Percentiles rank a stretch among this genome's conserved stretches.
Conservation (phyloP, 1,140 invertebrate genomes). For the Holcopasites calliopsidis region DNA sequence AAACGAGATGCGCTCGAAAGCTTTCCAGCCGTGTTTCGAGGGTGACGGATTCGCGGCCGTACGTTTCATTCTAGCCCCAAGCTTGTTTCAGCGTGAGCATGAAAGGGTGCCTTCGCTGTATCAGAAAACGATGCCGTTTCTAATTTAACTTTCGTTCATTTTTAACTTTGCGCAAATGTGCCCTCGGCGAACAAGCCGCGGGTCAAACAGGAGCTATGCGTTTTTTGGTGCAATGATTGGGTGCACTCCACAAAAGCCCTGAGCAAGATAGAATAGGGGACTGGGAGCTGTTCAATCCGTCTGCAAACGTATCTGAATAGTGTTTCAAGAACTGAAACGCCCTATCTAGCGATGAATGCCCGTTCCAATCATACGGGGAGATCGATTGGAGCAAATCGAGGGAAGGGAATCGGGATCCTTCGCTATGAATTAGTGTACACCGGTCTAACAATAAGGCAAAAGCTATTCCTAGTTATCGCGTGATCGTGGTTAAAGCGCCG, state of each 20-base stretch:
- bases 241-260: background rate
- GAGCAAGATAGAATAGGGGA: too few species aligned
- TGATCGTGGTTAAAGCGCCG: background rate
- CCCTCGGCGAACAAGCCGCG: slow-evolving; percentile 2
- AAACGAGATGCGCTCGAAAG: slow-evolving; percentile 7
- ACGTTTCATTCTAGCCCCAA: slow-evolving; percentile 15
- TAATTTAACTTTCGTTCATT: background rate
- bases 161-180: too few species aligned
- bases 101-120: slow-evolving; percentile 10
- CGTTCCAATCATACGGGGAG: background rate
- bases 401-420: background rate
- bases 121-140: too few species aligned
- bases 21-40: background rate
- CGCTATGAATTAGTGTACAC: background rate
- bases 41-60: background rate
- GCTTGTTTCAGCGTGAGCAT: slow-evolving; percentile 38
- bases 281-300: too few species aligned
- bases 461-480: background rate
- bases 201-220: background rate
- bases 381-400: background rate
- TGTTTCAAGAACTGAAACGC: too few species aligned
- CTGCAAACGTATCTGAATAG: background rate
- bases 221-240: slow-evolving; percentile 4
- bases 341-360: too few species aligned
- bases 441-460: background rate